Base-by-base conservation (phyloP, 1,140 invertebrate species). In the Latrodectus geometricus region DNA sequence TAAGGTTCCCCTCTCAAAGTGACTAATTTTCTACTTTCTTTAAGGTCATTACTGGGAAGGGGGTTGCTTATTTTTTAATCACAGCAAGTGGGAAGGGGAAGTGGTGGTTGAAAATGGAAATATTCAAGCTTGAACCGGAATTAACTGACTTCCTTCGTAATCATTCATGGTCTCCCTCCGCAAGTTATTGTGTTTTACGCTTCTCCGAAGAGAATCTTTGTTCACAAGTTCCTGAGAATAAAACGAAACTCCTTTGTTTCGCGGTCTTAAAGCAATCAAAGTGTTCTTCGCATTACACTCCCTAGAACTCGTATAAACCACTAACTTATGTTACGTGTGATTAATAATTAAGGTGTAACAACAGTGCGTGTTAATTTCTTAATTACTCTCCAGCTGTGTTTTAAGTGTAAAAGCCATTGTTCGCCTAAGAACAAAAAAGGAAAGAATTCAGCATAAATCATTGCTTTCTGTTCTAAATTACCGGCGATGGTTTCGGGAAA, bases 341-440 rank as follows among this genome's bases (percentile, higher is more conserved):
- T 86, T 76, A 78, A 86, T 86, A 86, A 86, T 78, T 86, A 78
- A 73, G 61, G 74, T 86, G 54, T 61, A 14, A 61, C 54, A 61
- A 61, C 76, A 78, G 61, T 77, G 70, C 68, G 83, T 48, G 74
- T 73, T 86, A 76, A 86, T 86, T 86, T 86, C 83, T 86, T 86
- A 86, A 86, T 86, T 86, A 86, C 72, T n/a, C 50, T 21, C n/a
- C 11, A 17, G 50, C 66, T 9, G n/a, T 14, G 48, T 35, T 75
- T 75, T 75, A 50, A 54, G n/a, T 11, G 20, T n/a, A n/a, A 23
- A 75, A 17, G 23, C 12, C 49, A n/a, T 75, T 75, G 7, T 75
- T 35, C 49, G 12, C 12, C 70, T 23, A 14, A 73, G 54, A 65
- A 35, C 12, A 23, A 68, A 84, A 61, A 17, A 61, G 17, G 54